Evolutionary conservation across 1,140 invertebrate species (phyloP), one percentile per base, ranked within the genome.

Genomic region (Callitettix versicolor): DNA sequence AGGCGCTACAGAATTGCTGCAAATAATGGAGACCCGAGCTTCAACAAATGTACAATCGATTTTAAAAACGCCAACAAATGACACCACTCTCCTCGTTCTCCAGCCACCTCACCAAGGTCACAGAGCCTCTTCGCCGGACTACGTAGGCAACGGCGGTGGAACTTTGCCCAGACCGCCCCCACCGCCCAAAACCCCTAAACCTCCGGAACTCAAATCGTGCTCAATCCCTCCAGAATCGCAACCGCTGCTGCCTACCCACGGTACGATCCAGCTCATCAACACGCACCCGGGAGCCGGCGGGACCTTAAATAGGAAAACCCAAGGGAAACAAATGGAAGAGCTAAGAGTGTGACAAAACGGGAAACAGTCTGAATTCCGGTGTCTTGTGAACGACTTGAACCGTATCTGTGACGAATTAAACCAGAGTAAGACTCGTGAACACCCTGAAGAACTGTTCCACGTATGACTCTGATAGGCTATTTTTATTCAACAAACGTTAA

Each of bases 261-360:
- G 49, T 15, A 56, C 38, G 30, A 55, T 34, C 47, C 53, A 47
- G 47, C 46, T 21, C 15, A 53, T 40, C 38, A 51, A 41, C 34
- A 22, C 40, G 21, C 36, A 55, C 36, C 22, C 44, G 20, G 21
- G 53, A 26, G 18, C 30, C 41, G 49, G 58, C 6, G 33, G 55
- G 26, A 55, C 51, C 34, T 18, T 53, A 17, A 11, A n/a, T 2
- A n/a, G 52, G 12, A 53, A 59, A 53, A 33, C 14, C 21, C 41
- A 40, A 24, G 33, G 26, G 14, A 58, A 58, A 17, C 55, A 38
- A 12, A 38, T 57, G 20, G 62, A 62, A 15, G 62, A 62, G 11
- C 47, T 65, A 11, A 51, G 61, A 26, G 63, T 65, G 58, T 65
- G 63, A 65, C 63, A 62, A 33, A 49, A 53, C 49, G 58, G 55